These are phyloP conservation scores for Brachyhypopomus gauderio DNA, from an alignment of 2,113 vertebrate species.

Conservation along the genomic window DNA sequence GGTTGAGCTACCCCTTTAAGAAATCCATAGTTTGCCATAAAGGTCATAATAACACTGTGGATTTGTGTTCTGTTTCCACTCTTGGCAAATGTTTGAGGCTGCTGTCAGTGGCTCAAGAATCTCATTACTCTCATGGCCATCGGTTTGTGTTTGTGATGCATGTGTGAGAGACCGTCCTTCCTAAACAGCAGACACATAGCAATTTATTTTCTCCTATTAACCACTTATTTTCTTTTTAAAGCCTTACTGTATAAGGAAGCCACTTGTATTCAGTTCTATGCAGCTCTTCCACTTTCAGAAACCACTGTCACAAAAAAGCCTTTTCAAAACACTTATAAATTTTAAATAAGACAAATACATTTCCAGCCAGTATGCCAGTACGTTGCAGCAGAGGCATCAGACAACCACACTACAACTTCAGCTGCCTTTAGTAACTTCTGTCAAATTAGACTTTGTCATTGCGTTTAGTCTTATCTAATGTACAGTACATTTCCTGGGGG, in stretches of 20 bases:
- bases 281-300: constrained; percentile 19
- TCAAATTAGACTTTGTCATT: background rate
- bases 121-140: constrained; percentile 28
- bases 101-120: constrained; percentile 31
- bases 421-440: background rate
- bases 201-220: background rate
- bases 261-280: background rate
- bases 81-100: constrained; percentile 30
- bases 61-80: constrained; percentile 41
- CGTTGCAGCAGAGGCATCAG: background rate
- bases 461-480: background rate
- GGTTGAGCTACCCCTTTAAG: background rate
- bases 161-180: background rate
- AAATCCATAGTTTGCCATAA: background rate
- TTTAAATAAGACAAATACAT: too few relatives aligned
- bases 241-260: background rate
- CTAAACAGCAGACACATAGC: background rate
- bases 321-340: too few relatives aligned
- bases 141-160: constrained; percentile 22
- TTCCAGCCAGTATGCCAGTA: background rate
- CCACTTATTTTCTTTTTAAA: background rate
- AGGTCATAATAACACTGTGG: constrained; percentile 17
- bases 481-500: background rate
- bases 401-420: too few relatives aligned
- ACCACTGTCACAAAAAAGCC: background rate